Base-by-base conservation (phyloP, 2,888 invertebrate species). In the Epirrita christyi region DNA sequence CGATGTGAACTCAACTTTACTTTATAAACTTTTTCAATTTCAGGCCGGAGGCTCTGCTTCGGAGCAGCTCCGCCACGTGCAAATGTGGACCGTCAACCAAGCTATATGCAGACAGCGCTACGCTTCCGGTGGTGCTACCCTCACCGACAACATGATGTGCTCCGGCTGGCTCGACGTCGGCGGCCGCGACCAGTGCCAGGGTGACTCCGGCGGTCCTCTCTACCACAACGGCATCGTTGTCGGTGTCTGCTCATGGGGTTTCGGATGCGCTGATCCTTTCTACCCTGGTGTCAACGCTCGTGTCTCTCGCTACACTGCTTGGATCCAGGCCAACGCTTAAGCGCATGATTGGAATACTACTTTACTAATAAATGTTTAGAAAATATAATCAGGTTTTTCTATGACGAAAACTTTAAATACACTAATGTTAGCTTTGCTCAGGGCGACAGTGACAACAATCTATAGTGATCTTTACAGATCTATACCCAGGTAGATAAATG, bases 111-210 rank as follows among this genome's bases (percentile, higher is more conserved):
- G 37, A 0, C 3, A 38, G 0, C 70, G 69, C 6, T 72, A 75
- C 37, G 10, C 37, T 0, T 0, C 27, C 1, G 21, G 59, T 0
- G 52, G 65, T 3, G 7, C 1, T 1, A 15, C 21, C 0, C 46
- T 77, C 38, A 77, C 70, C 10, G 66, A 56, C 32, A 75, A 73
- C 61, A 75, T 78, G 74, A 32, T 77, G 52, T 77, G 77, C 64
- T 59, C 75, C 40, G 76, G 77, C 29, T 66, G 64, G 68, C 61
- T 75, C 29, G 70, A 71, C 21, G 67, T 69, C 11, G 71, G 70
- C 32, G 73, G 72, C 34, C 69, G 72, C 41, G 75, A 70, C 65
- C 70, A 70, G 57, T 77, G 77, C 67, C 64, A 60, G 55, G 72
- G 72, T 4, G 75, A 76, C 69, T 73, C 76, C 37, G 77, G 76